Evolutionary conservation across 2,888 invertebrate species (phyloP), one percentile per base, ranked within the genome.

Genomic region (Zeuzera pyrina): DNA sequence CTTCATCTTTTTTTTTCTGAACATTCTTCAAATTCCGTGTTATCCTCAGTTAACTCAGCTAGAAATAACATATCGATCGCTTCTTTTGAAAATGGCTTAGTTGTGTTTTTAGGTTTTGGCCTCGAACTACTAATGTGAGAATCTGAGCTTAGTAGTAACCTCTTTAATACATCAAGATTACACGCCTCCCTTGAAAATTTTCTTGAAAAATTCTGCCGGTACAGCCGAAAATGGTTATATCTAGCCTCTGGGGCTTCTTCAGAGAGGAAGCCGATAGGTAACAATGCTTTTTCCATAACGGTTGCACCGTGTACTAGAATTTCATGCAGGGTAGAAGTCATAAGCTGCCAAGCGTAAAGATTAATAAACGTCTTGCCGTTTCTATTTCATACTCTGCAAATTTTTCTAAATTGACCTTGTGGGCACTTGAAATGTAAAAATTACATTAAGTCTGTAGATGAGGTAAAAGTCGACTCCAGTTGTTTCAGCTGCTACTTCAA

Each of bases 241-340:
- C 50, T 30, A 2, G 53, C 52, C 38, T 53, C 55, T 13, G 48
- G 42, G 11, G 56, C 50, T 39, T 56, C 55, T 37, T 58, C 52
- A 3, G 49, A 54, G 4, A 57, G 35, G 21, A 45, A 45, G 3
- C 52, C 53, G 12, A 56, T 54, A 4, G 54, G 54, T 10, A 62
- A 32, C 15, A 56, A 24, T 3, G 48, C 45, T 12, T 49, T 11
- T 25, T 37, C 25, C 22, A 56, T 50, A 2, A 53, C 36, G 10
- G 31, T 36, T 8, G 47, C 33, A 13, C 48, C 47, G 40, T 54
- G 51, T 19, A 47, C 38, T 22, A 55, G 30, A n/a, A 52, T 35
- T 31, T 52, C 52, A 32, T 56, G 52, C 29, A 50, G 26, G 12
- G 50, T 54, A 11, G 52, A 48, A 22, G 52, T 34, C 52, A 55